Conservation (phyloP, 2,113 vertebrate species). For the Pterocles burchelli region DNA sequence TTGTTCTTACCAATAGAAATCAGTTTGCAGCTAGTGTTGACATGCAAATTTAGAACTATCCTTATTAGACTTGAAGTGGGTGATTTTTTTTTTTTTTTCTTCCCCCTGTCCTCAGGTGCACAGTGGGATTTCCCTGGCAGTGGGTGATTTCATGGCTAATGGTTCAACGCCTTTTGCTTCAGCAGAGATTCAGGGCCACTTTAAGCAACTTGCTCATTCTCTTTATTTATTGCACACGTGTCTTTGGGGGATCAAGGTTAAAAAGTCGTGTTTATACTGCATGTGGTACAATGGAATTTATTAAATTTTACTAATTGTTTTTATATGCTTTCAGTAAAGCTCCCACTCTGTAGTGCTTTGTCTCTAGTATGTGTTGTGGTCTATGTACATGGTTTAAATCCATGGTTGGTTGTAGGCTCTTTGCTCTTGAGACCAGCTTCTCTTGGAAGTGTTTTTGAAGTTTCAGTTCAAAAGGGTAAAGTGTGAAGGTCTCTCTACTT, state of each 20-base stretch:
- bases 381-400: accelerated
- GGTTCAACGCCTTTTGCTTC: background rate
- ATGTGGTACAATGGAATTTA: background rate
- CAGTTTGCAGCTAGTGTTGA: background rate
- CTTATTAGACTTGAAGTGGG: background rate
- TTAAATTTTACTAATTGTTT: background rate
- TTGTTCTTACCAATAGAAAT: background rate
- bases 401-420: background rate
- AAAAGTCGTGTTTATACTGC: background rate
- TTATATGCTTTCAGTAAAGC: background rate
- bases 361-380: background rate
- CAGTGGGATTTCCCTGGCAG: background rate
- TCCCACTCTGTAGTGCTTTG: background rate
- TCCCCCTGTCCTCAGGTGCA: background rate
- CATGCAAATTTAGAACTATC: background rate
- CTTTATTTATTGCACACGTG: background rate
- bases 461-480: background rate
- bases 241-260: background rate
- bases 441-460: background rate
- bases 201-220: background rate
- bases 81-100: background rate
- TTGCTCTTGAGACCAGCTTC: background rate
- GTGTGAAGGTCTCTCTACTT: background rate
- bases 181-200: background rate
- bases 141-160: background rate